Base-by-base conservation (phyloP, 1,140 invertebrate species). In the Mesaphorura yosii region DNA sequence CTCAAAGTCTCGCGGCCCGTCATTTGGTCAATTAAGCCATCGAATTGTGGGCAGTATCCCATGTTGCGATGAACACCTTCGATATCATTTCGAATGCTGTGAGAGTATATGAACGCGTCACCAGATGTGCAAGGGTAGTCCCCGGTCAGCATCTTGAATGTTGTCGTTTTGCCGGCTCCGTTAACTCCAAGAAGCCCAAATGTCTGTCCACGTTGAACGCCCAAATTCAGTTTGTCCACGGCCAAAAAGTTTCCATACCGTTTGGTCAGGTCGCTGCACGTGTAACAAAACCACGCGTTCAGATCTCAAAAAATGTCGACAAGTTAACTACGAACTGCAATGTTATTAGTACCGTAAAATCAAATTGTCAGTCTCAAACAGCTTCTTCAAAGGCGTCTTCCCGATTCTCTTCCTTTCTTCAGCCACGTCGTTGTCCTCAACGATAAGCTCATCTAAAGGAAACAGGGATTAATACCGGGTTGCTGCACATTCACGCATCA, bases 171-270 rank as follows among this genome's bases (percentile, higher is more conserved):
- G 1, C 78, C 81, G 22, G 85, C 84, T n/a, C 86, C 86, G 68
- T 91, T 91, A 2, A 86, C 76, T 6, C 91, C 90, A 23, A 94
- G 71, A 31, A 95, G 70, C 2, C 90, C 90, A 69, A 94, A 94
- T 66, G 88, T 93, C 72, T 94, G 83, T 6, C 73, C 73, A 25
- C 67, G 57, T 10, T 66, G 59, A 44, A 71, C 66, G 7, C 67
- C 66, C 40, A 75, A 60, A 63, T 69, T 68, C 15, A 76, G 53
- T 22, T 67, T 62, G 52, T 72, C 56, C 2, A 74, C 72, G 12
- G 74, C 73, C 34, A 64, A 44, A 29, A 73, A 66, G 25, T 54
- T 58, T 29, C 65, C 66, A 55, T 54, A 54, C 19, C 17, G 7
- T 28, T 54, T 54, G 7, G 45, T 40, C 3, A 54, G 17, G 22